Base-by-base conservation (phyloP, 2,888 invertebrate genomes). In the Eumacrocentrus americanus region DNA sequence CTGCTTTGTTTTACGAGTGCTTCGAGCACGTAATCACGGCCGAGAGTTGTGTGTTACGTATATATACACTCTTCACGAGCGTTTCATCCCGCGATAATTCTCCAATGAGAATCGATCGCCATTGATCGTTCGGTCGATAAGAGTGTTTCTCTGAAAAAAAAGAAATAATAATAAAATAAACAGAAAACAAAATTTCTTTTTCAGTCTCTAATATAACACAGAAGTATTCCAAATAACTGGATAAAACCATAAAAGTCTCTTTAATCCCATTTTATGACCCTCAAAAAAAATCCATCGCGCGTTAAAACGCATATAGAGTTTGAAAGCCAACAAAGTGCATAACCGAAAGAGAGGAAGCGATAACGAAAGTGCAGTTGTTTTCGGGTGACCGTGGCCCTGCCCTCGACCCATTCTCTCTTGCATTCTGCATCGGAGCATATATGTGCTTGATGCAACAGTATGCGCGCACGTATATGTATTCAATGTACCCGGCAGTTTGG, bases 311-410 rank as follows among this genome's bases (percentile, higher is more conserved):
- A n/a, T n/a, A n/a, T n/a, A n/a, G n/a, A 29, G 29, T 29, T 29
- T 29, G 29, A 4, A 29, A 29, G 29, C 29, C n/a, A 40, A 2
- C 44, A 47, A 35, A 44, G 42, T 20, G 23, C 38, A 54, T 42
- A 44, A 62, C 16, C 25, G 46, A 57, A 37, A 29, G 46, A 14
- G 56, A 46, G 22, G 11, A 22, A 44, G 50, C 50, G 61, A 54
- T 16, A 44, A 20, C 9, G 46, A 40, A 69, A 70, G 66, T 60
- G 69, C 66, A 69, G 67, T 69, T 66, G 71, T 78, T 78, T 79
- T 78, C 66, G 79, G 78, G 70, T 73, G 78, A 73, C 79, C 79
- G 68, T 78, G 79, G 78, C 78, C 78, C 75, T 77, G 76, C 78
- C 75, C 75, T 74, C 73, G 69, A 69, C 52, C 46, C 58, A 23